Evolutionary conservation across 2,797 vertebrate genomes (phyloP), one percentile per base, ranked within the genome.

Genomic region (Gymnoscopelus braueri): DNA sequence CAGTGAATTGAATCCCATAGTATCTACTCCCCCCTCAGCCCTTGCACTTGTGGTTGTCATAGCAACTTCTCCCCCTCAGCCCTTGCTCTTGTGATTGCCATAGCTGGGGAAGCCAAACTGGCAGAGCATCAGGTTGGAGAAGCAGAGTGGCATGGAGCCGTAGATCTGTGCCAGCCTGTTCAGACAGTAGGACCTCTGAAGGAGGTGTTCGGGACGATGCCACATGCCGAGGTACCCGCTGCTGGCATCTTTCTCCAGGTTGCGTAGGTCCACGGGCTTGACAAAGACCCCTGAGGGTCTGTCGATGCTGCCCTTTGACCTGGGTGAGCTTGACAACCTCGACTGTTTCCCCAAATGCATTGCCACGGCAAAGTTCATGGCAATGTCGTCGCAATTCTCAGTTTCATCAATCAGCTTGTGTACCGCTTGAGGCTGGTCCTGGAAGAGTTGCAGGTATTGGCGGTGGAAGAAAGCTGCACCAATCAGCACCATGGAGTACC

Each of bases 331-430:
- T 5, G 15, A 51, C 11, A 51, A 14, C 4, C 39, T 15, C 0
- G 67, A 72, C n/a, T 29, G 60, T 57, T 74, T 75, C 23, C 47
- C 85, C 60, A 94, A 75, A 63, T 93, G 84, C 65, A 92, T 90
- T 3, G 96, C 93, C 14, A 98, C 90, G 12, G 92, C 88, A 74
- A 98, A 99, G 90, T 98, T 99, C 91, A 97, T 94, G 69, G 93
- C 94, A n/a, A 98, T 98, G 76, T 99, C 97, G 23, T 99, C 97
- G 60, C 97, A 99, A 77, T 99, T 98, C 80, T 98, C 96, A 0
- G 95, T 98, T 85, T 96, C 92, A 57, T 98, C 97, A 77, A 98
- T 94, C 84, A 99, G 86, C 7, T 87, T 44, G 0, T 94, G 93
- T 53, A 98, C 92, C 0, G 92, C 89, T 32, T 83, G 77, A 26